Evolutionary conservation across 2,797 vertebrate species (phyloP).

Genomic region (Aldrovandia affinis): DNA sequence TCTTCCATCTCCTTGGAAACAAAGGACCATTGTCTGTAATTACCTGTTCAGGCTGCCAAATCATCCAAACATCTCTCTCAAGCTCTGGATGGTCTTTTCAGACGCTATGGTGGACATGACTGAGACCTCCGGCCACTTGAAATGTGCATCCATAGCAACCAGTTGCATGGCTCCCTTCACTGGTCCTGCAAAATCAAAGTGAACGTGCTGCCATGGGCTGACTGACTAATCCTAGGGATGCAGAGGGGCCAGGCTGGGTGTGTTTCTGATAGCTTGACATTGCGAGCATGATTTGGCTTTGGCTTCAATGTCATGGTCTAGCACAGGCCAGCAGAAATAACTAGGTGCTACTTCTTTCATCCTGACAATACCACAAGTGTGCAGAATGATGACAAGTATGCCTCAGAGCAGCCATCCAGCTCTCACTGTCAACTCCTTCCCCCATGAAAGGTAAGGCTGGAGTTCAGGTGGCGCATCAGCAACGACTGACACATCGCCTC

Average conservation of each 20-base stretch:
- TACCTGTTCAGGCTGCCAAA: slow-evolving; percentile 11
- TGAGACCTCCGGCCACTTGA: slow-evolving; percentile 29
- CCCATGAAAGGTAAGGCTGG: slow-evolving; percentile 29
- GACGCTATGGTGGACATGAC: slow-evolving; percentile 33
- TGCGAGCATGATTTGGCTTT: slow-evolving; percentile 16
- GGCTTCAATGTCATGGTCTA: slow-evolving; percentile 36
- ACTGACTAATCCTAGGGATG: slow-evolving; percentile 32
- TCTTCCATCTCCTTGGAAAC: slow-evolving; percentile 23
- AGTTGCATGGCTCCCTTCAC: slow-evolving; percentile 27
- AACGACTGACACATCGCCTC: not conserved
- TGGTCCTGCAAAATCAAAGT: slow-evolving; percentile 43
- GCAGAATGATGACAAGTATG: slow-evolving; percentile 4
- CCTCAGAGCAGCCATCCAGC: slow-evolving; percentile 27
- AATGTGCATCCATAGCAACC: slow-evolving; percentile 36
- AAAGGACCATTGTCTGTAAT: slow-evolving; percentile 26
- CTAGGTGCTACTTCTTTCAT: slow-evolving; percentile 47
- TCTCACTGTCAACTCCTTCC: slow-evolving; percentile 30
- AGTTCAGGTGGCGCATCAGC: slow-evolving; percentile 10
- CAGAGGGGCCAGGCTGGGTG: slow-evolving; percentile 9
- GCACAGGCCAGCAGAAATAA: slow-evolving; percentile 45
- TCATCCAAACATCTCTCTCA: slow-evolving; percentile 1
- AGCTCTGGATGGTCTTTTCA: slow-evolving; percentile 16
- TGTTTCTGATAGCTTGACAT: slow-evolving; percentile 30
- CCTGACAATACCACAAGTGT: slow-evolving; percentile 28
- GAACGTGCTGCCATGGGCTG: slow-evolving; percentile 40